A percentile compares a stretch with the other conserved stretches of the same genome.
These are phyloP conservation scores for Athripsodes cinereus DNA, from an alignment of 2,888 invertebrate species.

Conservation along the genomic window DNA sequence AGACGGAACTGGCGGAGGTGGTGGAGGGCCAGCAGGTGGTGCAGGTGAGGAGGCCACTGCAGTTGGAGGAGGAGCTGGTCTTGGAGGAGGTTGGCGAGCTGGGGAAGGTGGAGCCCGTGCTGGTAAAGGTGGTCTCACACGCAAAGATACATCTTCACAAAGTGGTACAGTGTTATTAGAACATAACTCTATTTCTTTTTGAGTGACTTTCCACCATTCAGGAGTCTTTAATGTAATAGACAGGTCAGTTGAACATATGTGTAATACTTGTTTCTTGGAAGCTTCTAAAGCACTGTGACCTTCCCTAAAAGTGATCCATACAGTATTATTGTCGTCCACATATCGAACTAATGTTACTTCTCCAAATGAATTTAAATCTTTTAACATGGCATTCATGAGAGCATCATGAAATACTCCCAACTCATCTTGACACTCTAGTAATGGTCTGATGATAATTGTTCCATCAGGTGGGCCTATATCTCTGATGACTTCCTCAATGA, in stretches of 20 bases:
- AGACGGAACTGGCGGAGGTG: constrained; percentile 61
- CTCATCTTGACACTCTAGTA: constrained; percentile 46
- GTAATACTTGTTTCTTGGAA: constrained; percentile 49
- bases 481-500: constrained; percentile 78
- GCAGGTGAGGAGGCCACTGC: constrained; percentile 47
- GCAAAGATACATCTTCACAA: constrained; percentile 44
- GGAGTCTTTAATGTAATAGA: constrained; percentile 73
- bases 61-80: constrained; percentile 55
- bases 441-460: constrained; percentile 71
- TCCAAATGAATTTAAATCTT: constrained; percentile 77
- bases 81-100: constrained; percentile 57
- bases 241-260: constrained; percentile 61
- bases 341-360: constrained; percentile 88
- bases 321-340: constrained; percentile 70
- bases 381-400: constrained; percentile 71
- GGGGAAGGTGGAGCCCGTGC: constrained; percentile 50
- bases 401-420: constrained; percentile 70
- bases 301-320: constrained; percentile 90
- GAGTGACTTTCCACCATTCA: constrained; percentile 77
- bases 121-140: constrained; percentile 46
- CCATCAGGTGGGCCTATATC: constrained; percentile 93
- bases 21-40: constrained; percentile 62
- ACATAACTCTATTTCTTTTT: constrained; percentile 78
- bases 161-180: constrained; percentile 80
- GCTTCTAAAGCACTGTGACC: constrained; percentile 83